A percentile compares a stretch with the other conserved stretches of the same genome.
These are phyloP conservation scores for Scylla paramamosain DNA, from an alignment of 1,140 invertebrate genomes.

Conservation along the genomic window DNA sequence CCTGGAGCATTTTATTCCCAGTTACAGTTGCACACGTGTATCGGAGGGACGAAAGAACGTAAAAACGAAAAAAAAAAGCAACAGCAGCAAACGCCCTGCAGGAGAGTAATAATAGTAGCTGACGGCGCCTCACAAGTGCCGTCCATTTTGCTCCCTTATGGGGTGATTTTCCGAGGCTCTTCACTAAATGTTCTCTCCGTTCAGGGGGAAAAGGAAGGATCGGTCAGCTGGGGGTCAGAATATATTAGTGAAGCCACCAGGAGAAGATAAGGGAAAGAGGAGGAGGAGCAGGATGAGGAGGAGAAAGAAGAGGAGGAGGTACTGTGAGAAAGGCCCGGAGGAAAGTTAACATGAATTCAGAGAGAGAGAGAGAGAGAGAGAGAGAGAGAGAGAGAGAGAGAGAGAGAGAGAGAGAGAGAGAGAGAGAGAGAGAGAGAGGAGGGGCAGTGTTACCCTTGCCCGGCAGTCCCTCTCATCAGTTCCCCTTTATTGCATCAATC, in stretches of 20 bases:
- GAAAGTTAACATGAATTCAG: too few relatives aligned
- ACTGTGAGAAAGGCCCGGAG: neutral
- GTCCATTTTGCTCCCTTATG: too few relatives aligned
- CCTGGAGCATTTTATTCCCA: too few relatives aligned
- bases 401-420: neutral
- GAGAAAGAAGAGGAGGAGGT: neutral
- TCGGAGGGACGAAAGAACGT: too few relatives aligned
- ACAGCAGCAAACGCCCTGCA: too few relatives aligned
- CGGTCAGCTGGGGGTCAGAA: neutral
- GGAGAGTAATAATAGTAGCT: too few relatives aligned
- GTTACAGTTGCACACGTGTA: too few relatives aligned
- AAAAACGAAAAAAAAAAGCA: too few relatives aligned
- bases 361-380: neutral
- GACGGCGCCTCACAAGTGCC: too few relatives aligned
- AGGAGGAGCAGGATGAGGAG: too few relatives aligned
- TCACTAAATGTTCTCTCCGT: too few relatives aligned
- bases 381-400: neutral
- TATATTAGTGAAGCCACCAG: neutral
- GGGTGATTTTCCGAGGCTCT: too few relatives aligned
- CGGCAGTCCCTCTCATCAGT: neutral
- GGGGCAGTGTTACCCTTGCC: neutral
- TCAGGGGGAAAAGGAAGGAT: neutral
- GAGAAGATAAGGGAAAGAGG: neutral
- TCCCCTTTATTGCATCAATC: slow-evolving; percentile 56
- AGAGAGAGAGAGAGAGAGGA: slow-evolving; percentile 25